phyloP scores from a whole-genome alignment of 2,797 vertebrate genomes.

The Zenarchopterus dispar region DNA sequence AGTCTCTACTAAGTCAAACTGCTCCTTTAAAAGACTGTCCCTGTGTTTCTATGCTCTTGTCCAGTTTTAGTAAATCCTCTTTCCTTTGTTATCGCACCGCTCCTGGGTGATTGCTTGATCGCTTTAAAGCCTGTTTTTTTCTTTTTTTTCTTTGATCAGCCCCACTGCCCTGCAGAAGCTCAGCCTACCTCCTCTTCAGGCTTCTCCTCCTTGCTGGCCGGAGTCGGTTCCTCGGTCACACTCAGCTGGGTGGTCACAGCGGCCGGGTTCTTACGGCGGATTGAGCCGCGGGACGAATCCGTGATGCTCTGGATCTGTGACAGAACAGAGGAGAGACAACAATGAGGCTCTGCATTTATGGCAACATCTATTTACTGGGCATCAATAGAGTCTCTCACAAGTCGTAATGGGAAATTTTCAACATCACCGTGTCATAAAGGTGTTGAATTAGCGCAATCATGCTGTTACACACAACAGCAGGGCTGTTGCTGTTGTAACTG shows the following conservation, averaged over 20 bases:
- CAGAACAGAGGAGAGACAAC: background rate
- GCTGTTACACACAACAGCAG: conserved; percentile 22
- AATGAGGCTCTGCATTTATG: background rate
- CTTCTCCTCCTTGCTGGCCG: conserved; percentile 90
- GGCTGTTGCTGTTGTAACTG: conserved; percentile 15
- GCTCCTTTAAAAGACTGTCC: no score
- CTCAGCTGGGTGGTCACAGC: conserved; percentile 91
- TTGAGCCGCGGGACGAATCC: conserved; percentile 95
- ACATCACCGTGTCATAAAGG: conserved; percentile 1
- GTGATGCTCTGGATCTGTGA: conserved; percentile 97
- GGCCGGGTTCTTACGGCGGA: conserved; percentile 94
- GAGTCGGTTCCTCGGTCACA: conserved; percentile 89
- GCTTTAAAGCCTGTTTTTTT: no score
- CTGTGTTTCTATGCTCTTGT: no score
- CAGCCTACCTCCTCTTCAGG: conserved; percentile 90
- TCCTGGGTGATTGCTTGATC: no score
- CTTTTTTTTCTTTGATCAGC: conserved; percentile 5
- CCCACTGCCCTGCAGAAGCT: background rate
- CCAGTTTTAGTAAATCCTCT: no score
- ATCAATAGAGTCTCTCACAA: no score
- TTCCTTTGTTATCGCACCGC: no score
- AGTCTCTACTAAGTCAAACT: no score
- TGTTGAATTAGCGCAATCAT: conserved; percentile 20
- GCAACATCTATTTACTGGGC: no score
- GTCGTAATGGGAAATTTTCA: no score